Evolutionary conservation across 2,888 invertebrate species (phyloP).

Genomic region (Aphodius sticticus): DNA sequence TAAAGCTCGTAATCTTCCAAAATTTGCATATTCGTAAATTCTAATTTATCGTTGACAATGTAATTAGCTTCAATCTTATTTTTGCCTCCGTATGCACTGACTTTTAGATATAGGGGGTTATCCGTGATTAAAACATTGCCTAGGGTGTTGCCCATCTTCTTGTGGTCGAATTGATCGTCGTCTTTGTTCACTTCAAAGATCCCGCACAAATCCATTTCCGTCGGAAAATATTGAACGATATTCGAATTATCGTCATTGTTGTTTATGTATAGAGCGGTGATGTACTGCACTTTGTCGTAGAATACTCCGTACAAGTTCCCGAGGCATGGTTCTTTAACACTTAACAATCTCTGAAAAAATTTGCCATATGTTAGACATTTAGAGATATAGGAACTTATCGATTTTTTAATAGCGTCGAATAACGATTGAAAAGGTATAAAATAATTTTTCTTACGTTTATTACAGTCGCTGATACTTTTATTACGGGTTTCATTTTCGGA

Average conservation of each 20-base stretch:
- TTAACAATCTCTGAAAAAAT: conserved; percentile 69
- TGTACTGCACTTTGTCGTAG: conserved; percentile 73
- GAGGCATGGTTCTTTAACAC: conserved; percentile 68
- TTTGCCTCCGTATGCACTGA: conserved; percentile 25
- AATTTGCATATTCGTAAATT: conserved; percentile 70
- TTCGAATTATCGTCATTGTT: conserved; percentile 65
- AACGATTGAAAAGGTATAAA: conserved; percentile 6
- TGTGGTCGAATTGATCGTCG: conserved; percentile 67
- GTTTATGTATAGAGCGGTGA: conserved; percentile 75
- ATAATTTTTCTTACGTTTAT: conserved; percentile 68
- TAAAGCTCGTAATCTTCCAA: conserved; percentile 70
- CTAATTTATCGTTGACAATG: conserved; percentile 75
- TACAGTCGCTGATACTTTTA: conserved; percentile 75
- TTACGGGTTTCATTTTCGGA: conserved; percentile 63
- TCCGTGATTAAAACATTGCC: conserved; percentile 81
- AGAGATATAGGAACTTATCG: background rate
- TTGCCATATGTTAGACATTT: conserved; percentile 26
- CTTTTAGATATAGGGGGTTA: conserved; percentile 64
- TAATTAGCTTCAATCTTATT: conserved; percentile 68
- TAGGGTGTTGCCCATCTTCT: conserved; percentile 65
- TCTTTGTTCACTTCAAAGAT: conserved; percentile 70
- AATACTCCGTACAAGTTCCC: conserved; percentile 81
- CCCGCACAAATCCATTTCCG: conserved; percentile 81
- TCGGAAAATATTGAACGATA: conserved; percentile 74
- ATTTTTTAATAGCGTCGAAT: conserved; percentile 22